Evolutionary conservation across 1,140 invertebrate genomes (phyloP).

Genomic region (Eriosoma lanigerum): DNA sequence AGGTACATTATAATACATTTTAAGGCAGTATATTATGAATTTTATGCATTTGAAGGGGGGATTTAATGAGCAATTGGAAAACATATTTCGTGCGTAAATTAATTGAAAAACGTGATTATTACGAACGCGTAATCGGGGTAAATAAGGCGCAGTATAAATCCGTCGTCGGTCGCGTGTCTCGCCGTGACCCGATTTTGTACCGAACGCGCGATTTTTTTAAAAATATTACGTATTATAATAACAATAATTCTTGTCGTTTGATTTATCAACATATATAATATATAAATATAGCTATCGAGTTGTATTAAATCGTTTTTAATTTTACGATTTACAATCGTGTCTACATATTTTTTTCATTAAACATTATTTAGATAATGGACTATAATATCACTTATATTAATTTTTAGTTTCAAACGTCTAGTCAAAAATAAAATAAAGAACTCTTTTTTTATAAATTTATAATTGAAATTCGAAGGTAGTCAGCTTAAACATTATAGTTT

Average conservation of each 20-base stretch:
- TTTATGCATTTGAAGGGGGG: background rate
- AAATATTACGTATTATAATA: background rate
- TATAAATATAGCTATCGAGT: no score
- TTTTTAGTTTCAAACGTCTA: no score
- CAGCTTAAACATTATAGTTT: no score
- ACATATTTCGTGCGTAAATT: background rate
- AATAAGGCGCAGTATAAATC: background rate
- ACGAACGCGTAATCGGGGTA: background rate
- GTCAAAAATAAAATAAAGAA: no score
- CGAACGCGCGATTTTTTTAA: background rate
- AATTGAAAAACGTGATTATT: constrained; percentile 21
- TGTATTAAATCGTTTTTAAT: no score
- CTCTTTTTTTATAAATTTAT: no score
- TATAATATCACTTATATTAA: no score
- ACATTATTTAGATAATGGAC: no score
- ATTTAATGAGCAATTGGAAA: no score
- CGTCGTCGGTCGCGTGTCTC: background rate
- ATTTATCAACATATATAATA: constrained; percentile 2
- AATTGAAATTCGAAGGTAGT: no score
- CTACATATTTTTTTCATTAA: no score
- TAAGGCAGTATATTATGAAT: background rate
- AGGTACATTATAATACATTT: background rate
- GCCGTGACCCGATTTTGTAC: constrained; percentile 2
- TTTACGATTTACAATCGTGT: no score
- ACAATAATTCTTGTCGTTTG: background rate